Evolutionary conservation across 2,113 vertebrate species (phyloP), one percentile per base, ranked within the genome.

Genomic region (Trinectes maculatus): DNA sequence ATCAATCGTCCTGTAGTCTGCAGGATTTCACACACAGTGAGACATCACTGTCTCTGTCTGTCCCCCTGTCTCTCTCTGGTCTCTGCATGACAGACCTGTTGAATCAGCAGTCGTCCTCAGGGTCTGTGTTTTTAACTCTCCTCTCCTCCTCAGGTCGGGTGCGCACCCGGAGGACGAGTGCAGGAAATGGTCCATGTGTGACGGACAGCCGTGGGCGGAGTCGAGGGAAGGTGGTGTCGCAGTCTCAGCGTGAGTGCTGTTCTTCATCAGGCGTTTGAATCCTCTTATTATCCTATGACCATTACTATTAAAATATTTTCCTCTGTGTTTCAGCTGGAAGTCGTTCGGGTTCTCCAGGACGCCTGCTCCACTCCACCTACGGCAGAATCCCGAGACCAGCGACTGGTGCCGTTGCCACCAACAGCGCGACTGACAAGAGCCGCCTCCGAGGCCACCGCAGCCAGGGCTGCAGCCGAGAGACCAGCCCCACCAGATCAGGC

Each of bases 381-480:
- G 94, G 76, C 43, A 92, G 94, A 91, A 74, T 91, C 90, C 91
- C 29, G 71, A 93, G 78, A 82, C 91, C 79, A 87, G 92, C 54
- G 21, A 63, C 72, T 86, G 59, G 92, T 90, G 8, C 22, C 87
- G 16, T 90, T 78, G 54, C 92, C 3, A 68, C 89, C 11, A 43
- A 8, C 89, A 51, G 90, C 92, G 6, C 91, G 8, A 83, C 86
- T 0, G 93, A 95, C 63, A 94, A 93, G 56, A 85, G 91, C 47
- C 95, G 94, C 2, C 64, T 85, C 61, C 94, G 95, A 71, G 97
- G 96, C 39, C 96, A 95, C 12, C 93, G 95, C 59, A 99, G 96
- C 83, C 96, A 97, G 59, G 97, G 96, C 66, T 98, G 97, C 89
- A 99, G 97, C 86, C 92, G 97, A 34, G 97, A 99, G 85, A 95